phyloP scores from a whole-genome alignment of 2,113 vertebrate genomes.

The Pseudorectes ferrugineus region DNA sequence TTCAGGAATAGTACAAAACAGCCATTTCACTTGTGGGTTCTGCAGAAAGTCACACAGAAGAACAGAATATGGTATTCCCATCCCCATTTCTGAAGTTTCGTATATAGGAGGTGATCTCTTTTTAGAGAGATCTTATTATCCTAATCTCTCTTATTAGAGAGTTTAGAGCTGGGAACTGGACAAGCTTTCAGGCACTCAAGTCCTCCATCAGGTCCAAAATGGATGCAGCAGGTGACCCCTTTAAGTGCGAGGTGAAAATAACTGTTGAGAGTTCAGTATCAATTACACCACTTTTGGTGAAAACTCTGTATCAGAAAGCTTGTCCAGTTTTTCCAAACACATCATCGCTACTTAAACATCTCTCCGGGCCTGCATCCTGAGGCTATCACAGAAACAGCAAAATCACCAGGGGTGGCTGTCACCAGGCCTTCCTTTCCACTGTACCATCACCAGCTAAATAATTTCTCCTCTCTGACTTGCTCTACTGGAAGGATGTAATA shows the following conservation, averaged over 20 bases:
- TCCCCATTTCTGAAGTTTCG: neutral
- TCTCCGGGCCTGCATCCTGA: neutral
- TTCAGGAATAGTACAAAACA: conserved; percentile 31
- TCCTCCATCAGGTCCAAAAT: neutral
- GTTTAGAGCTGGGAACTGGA: neutral
- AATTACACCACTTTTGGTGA: neutral
- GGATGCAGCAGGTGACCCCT: neutral
- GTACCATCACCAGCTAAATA: neutral
- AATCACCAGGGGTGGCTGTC: neutral
- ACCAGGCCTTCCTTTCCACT: neutral
- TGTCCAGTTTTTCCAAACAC: neutral
- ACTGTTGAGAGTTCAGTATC: neutral
- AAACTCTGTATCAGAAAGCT: neutral
- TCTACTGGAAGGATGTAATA: neutral
- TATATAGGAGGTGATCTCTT: neutral
- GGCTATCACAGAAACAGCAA: neutral
- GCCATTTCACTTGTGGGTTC: neutral
- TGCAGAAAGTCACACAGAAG: neutral
- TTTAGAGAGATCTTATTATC: neutral
- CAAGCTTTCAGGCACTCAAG: neutral
- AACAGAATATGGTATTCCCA: neutral
- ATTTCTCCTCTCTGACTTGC: neutral
- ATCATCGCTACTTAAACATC: neutral
- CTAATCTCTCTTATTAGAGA: neutral
- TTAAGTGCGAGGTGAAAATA: neutral